Percentiles rank a stretch among this genome's conserved stretches.
Evolutionary conservation across 1,140 invertebrate genomes (phyloP).

Genomic region (Drosophila guanche): DNA sequence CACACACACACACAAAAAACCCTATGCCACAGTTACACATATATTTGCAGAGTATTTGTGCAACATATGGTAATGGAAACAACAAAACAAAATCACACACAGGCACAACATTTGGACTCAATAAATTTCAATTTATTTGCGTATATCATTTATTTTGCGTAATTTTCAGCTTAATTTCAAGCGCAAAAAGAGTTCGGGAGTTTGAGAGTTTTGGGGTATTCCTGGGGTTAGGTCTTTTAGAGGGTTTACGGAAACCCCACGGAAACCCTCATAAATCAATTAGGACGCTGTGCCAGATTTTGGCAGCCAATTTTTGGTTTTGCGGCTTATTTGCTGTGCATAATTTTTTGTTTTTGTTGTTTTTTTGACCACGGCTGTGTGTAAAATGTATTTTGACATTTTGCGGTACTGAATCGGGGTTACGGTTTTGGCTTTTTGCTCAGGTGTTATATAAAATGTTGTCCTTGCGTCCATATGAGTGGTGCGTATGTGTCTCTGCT

Average conservation of each 20-base stretch:
- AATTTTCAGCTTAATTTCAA: slow-evolving; percentile 81
- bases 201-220: neutral
- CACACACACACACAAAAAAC: slow-evolving; percentile 14
- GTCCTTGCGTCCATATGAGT: slow-evolving; percentile 11
- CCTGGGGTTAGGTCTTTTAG: slow-evolving; percentile 11
- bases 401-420: slow-evolving; percentile 50
- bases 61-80: slow-evolving; percentile 36
- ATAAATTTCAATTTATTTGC: slow-evolving; percentile 82
- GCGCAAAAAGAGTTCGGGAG: slow-evolving; percentile 31
- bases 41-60: slow-evolving; percentile 10
- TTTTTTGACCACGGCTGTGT: slow-evolving; percentile 11
- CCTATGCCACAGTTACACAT: slow-evolving; percentile 19
- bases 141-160: slow-evolving; percentile 81
- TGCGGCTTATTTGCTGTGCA: slow-evolving; percentile 67
- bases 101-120: slow-evolving; percentile 57
- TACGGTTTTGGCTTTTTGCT: slow-evolving; percentile 49
- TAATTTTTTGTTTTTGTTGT: slow-evolving; percentile 27
- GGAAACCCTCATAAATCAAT: slow-evolving; percentile 79
- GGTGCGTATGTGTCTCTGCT: slow-evolving; percentile 20
- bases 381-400: slow-evolving; percentile 58
- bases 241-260: slow-evolving; percentile 23
- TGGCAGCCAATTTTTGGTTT: slow-evolving; percentile 80
- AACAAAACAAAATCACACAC: slow-evolving; percentile 39
- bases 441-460: slow-evolving; percentile 53
- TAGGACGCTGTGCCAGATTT: slow-evolving; percentile 70